Evolutionary conservation across 2,113 vertebrate genomes (phyloP).

Genomic region (Eulemur macaco): DNA sequence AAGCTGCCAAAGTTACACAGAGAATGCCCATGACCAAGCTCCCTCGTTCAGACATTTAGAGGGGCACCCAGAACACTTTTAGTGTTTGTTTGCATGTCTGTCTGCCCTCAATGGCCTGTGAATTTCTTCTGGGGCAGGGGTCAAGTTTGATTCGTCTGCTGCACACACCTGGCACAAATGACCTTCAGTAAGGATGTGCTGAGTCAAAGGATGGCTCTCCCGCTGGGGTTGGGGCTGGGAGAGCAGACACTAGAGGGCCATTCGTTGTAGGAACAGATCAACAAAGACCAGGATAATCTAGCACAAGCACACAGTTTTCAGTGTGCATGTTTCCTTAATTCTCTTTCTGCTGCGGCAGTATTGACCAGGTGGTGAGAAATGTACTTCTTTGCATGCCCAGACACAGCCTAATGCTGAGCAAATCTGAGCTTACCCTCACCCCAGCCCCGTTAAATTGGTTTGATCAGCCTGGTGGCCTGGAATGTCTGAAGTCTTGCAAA

Average conservation of each 20-base stretch:
- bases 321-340: constrained; percentile 69
- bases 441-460: constrained; percentile 87
- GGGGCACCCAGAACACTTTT: neutral
- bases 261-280: neutral
- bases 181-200: neutral
- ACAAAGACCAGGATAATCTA: constrained; percentile 25
- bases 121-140: neutral
- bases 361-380: constrained; percentile 76
- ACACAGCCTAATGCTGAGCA: constrained; percentile 77
- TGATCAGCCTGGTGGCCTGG: constrained; percentile 86
- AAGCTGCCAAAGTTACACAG: neutral
- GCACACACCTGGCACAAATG: neutral
- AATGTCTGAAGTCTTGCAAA: constrained; percentile 83
- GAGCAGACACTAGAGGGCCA: neutral
- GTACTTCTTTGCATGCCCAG: constrained; percentile 71
- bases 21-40: neutral
- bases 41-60: neutral
- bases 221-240: neutral
- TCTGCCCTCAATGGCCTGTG: neutral
- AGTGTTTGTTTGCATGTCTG: neutral
- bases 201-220: neutral
- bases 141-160: neutral
- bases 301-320: constrained; percentile 39
- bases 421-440: constrained; percentile 81
- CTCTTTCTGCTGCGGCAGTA: constrained; percentile 31